Base-by-base conservation (phyloP, 1,140 invertebrate species). In the Drosophila malerkotliana region DNA sequence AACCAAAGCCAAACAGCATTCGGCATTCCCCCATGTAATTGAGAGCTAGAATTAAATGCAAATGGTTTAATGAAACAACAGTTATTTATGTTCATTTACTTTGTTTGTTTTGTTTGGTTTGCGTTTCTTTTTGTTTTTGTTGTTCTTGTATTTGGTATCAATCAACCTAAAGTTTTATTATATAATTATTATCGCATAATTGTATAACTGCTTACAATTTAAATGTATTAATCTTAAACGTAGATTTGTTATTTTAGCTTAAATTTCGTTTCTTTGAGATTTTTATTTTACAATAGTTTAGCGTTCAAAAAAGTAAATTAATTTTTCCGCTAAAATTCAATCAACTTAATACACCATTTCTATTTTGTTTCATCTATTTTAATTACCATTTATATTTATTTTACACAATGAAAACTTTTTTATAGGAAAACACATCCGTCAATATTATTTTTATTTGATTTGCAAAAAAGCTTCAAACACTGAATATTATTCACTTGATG, bases 41-140 rank as follows among this genome's bases (percentile, higher is more conserved):
- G 83, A 87, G 78, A 77, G 83, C 73, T 68, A 76, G 37, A 67
- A 87, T 85, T 82, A 85, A 85, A 85, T 85, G 82, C 78, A 85
- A 85, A 85, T 87, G 79, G 81, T 79, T 81, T 39, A 85, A 88
- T 87, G 73, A 85, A 85, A 85, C 78, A 85, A 78, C 83, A 68
- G 82, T 82, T 82, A 85, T 85, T 85, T 85, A 87, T 87, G 82
- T 82, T 81, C 74, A 80, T 87, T 69, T 87, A 71, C 39, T 69
- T 78, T 82, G 62, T 85, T 74, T 85, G 77, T 77, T 84, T 52
- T 64, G 56, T 63, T 83, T 68, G 60, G 60, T 66, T 78, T 49
- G 57, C 58, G 60, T 72, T 76, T 62, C 24, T 21, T 41, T 62
- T 49, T 72, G 58, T 28, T 14, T 61, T 26, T 15, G 48, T 45